Conservation (phyloP, 2,797 vertebrate genomes). For the Adrianichthys oophorus region DNA sequence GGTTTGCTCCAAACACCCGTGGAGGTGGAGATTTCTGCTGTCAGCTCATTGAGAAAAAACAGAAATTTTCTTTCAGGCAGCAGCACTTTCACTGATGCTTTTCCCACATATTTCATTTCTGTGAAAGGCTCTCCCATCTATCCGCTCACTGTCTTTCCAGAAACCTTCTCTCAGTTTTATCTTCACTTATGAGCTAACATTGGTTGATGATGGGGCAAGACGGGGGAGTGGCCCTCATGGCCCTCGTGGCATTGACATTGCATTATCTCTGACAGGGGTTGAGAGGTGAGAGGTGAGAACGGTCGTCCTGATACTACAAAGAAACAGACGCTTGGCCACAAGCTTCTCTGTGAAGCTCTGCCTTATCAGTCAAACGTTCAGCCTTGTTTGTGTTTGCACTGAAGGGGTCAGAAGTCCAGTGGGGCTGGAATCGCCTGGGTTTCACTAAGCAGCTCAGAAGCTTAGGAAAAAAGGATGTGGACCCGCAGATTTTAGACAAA, state of each 20-base stretch:
- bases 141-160: neutral
- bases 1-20: conserved; percentile 5
- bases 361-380: conserved; percentile 72
- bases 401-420: conserved; percentile 69
- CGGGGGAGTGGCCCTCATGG: conserved; percentile 24
- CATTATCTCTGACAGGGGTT: conserved; percentile 54
- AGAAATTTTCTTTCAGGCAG: conserved; percentile 13
- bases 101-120: conserved; percentile 35
- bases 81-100: conserved; percentile 20
- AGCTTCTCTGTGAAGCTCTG: conserved; percentile 57
- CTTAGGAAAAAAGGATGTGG: conserved; percentile 20
- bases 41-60: conserved; percentile 37
- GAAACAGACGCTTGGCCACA: conserved; percentile 42
- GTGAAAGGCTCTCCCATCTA: conserved; percentile 7
- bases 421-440: conserved; percentile 19
- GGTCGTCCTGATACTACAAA: conserved; percentile 53
- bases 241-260: conserved; percentile 42
- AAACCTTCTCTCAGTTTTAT: neutral
- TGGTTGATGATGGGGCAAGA: conserved; percentile 24
- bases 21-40: neutral
- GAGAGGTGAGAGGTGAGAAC: conserved; percentile 43
- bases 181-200: conserved; percentile 18
- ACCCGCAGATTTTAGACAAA: too few species aligned
- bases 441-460: conserved; percentile 37
- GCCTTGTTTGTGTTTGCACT: conserved; percentile 75